These are phyloP conservation scores for Drosophila ercepeae DNA, from an alignment of 1,140 invertebrate species.

Conservation along the genomic window DNA sequence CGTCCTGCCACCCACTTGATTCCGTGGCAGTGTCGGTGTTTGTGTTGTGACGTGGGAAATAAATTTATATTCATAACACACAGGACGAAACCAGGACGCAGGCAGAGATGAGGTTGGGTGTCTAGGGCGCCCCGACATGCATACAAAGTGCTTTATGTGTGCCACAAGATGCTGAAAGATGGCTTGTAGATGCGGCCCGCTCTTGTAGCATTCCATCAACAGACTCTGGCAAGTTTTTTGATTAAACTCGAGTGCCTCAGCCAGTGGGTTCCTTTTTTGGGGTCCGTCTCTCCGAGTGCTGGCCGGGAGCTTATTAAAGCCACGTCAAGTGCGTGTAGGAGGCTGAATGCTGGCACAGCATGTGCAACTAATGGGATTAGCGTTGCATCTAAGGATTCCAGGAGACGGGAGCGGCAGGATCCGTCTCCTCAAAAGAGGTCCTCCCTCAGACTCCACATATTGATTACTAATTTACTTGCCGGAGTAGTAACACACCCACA, in stretches of 20 bases:
- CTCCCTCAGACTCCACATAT: conserved; percentile 46
- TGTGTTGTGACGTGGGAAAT: conserved; percentile 77
- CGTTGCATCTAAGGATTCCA: conserved; percentile 19
- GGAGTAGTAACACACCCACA: conserved; percentile 1
- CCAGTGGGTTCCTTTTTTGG: conserved; percentile 44
- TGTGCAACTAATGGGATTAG: conserved; percentile 68
- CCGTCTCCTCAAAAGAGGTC: neutral
- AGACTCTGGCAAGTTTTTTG: conserved; percentile 68
- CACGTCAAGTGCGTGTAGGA: conserved; percentile 38
- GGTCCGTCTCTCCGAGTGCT: neutral
- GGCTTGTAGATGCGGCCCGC: conserved; percentile 34
- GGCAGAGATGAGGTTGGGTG: conserved; percentile 4
- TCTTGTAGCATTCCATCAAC: conserved; percentile 61
- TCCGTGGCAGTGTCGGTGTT: conserved; percentile 33
- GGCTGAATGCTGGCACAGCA: conserved; percentile 25
- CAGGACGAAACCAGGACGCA: conserved; percentile 36
- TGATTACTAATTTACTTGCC: conserved; percentile 72
- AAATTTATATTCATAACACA: conserved; percentile 83
- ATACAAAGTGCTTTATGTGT: conserved; percentile 79
- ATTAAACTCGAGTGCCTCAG: conserved; percentile 61
- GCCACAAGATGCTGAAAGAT: conserved; percentile 62
- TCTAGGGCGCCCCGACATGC: conserved; percentile 50
- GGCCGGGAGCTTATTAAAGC: conserved; percentile 57
- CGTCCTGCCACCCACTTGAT: conserved; percentile 37
- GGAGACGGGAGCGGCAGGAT: neutral